phyloP scores from a whole-genome alignment of 2,797 vertebrate species.

The Ctenopoma multispine region DNA sequence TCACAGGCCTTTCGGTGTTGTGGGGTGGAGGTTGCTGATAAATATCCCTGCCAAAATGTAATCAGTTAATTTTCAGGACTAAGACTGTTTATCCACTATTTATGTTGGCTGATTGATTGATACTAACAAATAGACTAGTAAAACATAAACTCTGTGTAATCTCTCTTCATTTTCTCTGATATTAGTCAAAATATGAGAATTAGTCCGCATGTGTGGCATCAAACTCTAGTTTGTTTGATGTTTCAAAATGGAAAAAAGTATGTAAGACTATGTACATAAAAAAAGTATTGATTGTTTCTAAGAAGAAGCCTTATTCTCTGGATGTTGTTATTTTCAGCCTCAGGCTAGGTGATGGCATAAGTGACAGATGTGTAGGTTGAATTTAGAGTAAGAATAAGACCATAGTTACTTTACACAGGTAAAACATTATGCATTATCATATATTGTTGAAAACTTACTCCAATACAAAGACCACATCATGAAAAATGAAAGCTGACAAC shows the following conservation, averaged over 20 bases:
- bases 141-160: not conserved
- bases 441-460: too few species aligned
- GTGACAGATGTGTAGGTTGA: constrained; percentile 36
- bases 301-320: not conserved
- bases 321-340: constrained; percentile 6
- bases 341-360: constrained; percentile 23
- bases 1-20: constrained; percentile 9
- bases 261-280: not conserved
- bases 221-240: constrained; percentile 2
- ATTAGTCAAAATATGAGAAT: not conserved
- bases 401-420: not conserved
- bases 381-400: constrained; percentile 16
- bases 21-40: not conserved
- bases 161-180: not conserved
- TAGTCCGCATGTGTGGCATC: constrained; percentile 3
- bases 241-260: constrained; percentile 7
- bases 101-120: not conserved
- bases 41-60: constrained; percentile 5
- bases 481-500: not conserved
- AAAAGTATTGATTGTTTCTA: constrained; percentile 2
- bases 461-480: not conserved
- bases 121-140: not conserved
- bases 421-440: not conserved
- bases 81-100: constrained; percentile 1
- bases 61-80: not conserved